These are phyloP conservation scores for Drosophila kurseongensis DNA, from an alignment of 1,140 invertebrate genomes.

Conservation along the genomic window DNA sequence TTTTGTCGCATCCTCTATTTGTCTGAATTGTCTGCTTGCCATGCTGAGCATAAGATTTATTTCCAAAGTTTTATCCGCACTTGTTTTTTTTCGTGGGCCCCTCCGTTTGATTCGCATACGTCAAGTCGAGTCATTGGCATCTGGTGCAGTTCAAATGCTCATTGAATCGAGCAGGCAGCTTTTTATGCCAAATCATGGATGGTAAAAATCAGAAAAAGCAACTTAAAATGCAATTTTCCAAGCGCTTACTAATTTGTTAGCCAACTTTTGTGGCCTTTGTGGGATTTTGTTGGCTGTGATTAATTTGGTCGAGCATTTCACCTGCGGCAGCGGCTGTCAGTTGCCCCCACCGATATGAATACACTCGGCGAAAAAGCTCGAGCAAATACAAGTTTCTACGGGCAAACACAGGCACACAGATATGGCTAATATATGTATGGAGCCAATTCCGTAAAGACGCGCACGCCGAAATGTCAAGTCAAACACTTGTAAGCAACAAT, in stretches of 20 bases:
- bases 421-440: conserved; percentile 29
- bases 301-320: conserved; percentile 62
- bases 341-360: conserved; percentile 33
- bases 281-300: conserved; percentile 36
- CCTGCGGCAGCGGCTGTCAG: conserved; percentile 54
- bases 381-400: conserved; percentile 16
- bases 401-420: conserved; percentile 8
- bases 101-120: conserved; percentile 75
- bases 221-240: conserved; percentile 58
- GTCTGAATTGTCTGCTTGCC: conserved; percentile 45
- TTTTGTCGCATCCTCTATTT: conserved; percentile 52
- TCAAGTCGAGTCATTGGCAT: conserved; percentile 83
- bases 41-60: conserved; percentile 53
- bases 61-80: conserved; percentile 47
- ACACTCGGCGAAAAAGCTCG: conserved; percentile 32
- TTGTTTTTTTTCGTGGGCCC: conserved; percentile 39
- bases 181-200: conserved; percentile 77
- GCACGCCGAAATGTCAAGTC: conserved; percentile 76
- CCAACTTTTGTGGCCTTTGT: conserved; percentile 56
- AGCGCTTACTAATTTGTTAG: conserved; percentile 65
- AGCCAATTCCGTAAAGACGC: conserved; percentile 55
- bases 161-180: conserved; percentile 62
- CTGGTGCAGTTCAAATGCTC: conserved; percentile 78
- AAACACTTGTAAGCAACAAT: conserved; percentile 81
- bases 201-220: conserved; percentile 36